A percentile compares a stretch with the other conserved stretches of the same genome.
These are phyloP conservation scores for Salminus brasiliensis DNA, from an alignment of 2,113 vertebrate species.

Conservation along the genomic window DNA sequence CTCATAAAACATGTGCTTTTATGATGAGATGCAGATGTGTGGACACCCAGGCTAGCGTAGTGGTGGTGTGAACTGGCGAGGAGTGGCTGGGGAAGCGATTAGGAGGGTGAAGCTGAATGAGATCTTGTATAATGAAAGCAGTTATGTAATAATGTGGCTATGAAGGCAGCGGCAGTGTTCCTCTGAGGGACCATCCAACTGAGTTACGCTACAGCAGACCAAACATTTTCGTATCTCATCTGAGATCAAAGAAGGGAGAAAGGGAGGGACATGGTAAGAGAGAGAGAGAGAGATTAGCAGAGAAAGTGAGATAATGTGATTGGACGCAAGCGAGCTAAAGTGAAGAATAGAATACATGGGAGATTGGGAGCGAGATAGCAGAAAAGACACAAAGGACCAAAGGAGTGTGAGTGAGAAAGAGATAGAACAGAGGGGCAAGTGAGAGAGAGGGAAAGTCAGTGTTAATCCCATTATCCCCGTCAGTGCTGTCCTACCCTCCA, in stretches of 20 bases:
- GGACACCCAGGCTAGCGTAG: conserved; percentile 1
- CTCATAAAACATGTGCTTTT: neutral
- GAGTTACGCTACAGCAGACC: conserved; percentile 33
- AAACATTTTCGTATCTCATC: conserved; percentile 27
- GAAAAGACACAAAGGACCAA: neutral
- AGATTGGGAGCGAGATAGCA: neutral
- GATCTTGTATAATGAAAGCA: conserved; percentile 38
- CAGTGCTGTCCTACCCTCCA: conserved; percentile 52
- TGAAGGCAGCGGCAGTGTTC: conserved; percentile 23
- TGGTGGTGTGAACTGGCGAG: neutral
- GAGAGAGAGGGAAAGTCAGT: conserved; percentile 57
- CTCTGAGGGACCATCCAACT: conserved; percentile 31
- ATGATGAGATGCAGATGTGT: conserved; percentile 37
- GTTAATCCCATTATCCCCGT: conserved; percentile 69
- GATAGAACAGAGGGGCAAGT: neutral
- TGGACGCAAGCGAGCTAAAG: neutral
- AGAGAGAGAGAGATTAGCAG: neutral
- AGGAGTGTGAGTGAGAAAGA: neutral
- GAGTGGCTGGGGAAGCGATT: neutral
- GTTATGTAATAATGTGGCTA: conserved; percentile 64
- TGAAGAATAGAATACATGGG: neutral
- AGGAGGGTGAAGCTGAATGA: neutral
- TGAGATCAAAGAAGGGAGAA: neutral
- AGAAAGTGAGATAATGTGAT: neutral
- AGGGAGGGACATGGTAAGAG: conserved; percentile 2